Base-by-base conservation (phyloP, 2,113 vertebrate species). In the Caranx melampygus region DNA sequence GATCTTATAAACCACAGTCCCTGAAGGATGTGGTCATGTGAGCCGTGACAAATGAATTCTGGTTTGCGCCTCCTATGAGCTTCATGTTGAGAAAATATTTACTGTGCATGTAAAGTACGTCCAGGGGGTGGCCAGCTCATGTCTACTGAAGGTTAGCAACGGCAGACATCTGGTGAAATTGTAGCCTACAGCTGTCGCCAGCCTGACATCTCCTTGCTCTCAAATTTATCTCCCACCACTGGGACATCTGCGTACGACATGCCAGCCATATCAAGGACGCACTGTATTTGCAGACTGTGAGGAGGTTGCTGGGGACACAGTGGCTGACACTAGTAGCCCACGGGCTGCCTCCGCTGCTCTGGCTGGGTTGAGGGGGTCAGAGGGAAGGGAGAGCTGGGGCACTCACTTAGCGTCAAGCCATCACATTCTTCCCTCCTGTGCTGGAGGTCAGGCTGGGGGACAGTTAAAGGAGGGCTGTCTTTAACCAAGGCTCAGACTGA, bases 151-250 rank as follows among this genome's bases (percentile, higher is more conserved):
- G 94, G 96, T 96, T 96, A 96, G 96, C 84, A 88, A 94, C 85
- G 44, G 88, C 73, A 83, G 96, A 96, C 96, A 97, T 97, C 97
- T 97, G 96, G 95, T 96, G 96, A 97, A 97, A 97, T 82, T 90
- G 90, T 95, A 96, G 92, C 94, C 95, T 91, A 95, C 96, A 97
- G 97, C 97, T 97, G 96, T 96, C 94, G 83, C 88, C 92, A 81
- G 95, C 92, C 88, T 95, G 94, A 96, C 96, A 96, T 96, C 96
- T 95, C 94, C 92, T 94, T 93, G 93, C 88, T 94, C 93, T 95
- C 95, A 95, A 93, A 96, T 96, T 94, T 96, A 96, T 96, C 95
- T 95, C 93, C 87, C 85, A 93, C 93, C 89, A 78, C 95, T 89
- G 93, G 94, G 94, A 95, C 96, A 97, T 96, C 96, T 96, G 96